phyloP scores from a whole-genome alignment of 2,113 vertebrate species.

The Morone chrysops region DNA sequence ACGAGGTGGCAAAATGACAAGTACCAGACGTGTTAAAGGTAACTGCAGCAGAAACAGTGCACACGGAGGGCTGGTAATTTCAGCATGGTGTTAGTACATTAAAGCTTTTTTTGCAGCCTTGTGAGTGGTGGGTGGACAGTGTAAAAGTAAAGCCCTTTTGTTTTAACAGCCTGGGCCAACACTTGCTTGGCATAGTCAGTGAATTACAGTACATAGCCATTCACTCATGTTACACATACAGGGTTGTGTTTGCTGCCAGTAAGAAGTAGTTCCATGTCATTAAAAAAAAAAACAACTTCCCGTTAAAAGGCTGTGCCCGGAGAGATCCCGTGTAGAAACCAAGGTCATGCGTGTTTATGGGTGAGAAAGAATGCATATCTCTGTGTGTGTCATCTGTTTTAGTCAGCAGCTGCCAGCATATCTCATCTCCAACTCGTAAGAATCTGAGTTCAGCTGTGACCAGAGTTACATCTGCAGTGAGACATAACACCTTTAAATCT shows the following conservation, averaged over 20 bases:
- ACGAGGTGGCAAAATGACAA: conserved; percentile 6
- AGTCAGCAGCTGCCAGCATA: conserved; percentile 62
- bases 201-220: conserved; percentile 25
- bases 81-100: conserved; percentile 2
- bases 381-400: conserved; percentile 56
- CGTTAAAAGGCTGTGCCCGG: background rate
- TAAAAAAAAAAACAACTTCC: background rate
- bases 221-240: conserved; percentile 17
- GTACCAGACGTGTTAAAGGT: background rate
- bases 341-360: conserved; percentile 19
- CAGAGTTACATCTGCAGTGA: conserved; percentile 2
- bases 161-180: conserved; percentile 40
- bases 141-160: conserved; percentile 41
- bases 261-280: conserved; percentile 19
- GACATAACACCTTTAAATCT: background rate
- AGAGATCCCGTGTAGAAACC: conserved; percentile 20
- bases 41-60: conserved; percentile 11
- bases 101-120: conserved; percentile 4
- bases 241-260: conserved; percentile 11
- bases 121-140: conserved; percentile 29
- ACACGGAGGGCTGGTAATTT: background rate
- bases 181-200: conserved; percentile 30
- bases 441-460: conserved; percentile 35
- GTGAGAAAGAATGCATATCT: conserved; percentile 39
- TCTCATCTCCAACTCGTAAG: conserved; percentile 56